Percentiles rank a stretch among this genome's conserved stretches.
phyloP scores from a whole-genome alignment of 2,113 vertebrate species.

The Campylomormyrus numenius region DNA sequence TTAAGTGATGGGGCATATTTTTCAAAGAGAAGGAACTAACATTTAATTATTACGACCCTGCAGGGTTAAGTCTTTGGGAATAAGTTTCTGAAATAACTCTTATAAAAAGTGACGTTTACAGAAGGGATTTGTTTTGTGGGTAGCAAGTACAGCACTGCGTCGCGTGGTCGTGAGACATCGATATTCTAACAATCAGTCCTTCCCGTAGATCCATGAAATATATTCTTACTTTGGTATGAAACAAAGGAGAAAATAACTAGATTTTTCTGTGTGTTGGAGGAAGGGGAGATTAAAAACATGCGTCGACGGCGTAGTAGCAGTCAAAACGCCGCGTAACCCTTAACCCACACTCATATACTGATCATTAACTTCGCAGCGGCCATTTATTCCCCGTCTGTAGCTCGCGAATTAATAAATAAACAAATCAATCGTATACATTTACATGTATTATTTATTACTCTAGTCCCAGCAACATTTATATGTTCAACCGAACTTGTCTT shows the following conservation, averaged over 20 bases:
- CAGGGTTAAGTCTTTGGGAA: not conserved
- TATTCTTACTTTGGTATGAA: conserved; percentile 39
- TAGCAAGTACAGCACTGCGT: not conserved
- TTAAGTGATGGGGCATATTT: not conserved
- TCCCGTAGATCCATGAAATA: conserved; percentile 42
- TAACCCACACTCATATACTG: not conserved
- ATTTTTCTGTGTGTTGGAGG: conserved; percentile 31
- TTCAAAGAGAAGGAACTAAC: not conserved
- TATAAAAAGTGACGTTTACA: conserved; percentile 29
- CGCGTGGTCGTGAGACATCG: conserved; percentile 38
- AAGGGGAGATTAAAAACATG: conserved; percentile 8
- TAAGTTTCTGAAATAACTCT: conserved; percentile 35
- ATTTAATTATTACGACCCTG: not conserved
- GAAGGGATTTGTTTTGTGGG: conserved; percentile 16
- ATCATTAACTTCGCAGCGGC: not conserved
- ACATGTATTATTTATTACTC: not conserved
- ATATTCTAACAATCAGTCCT: conserved; percentile 37
- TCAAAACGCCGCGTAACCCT: not conserved
- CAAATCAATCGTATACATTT: not conserved
- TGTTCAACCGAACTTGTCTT: not conserved
- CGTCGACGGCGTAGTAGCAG: not conserved
- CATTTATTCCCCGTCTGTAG: not conserved
- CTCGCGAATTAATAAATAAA: not conserved
- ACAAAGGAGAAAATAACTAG: conserved; percentile 35
- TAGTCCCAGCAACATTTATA: not conserved